Conservation (phyloP, 1,140 invertebrate genomes). For the Drosophila truncata region DNA sequence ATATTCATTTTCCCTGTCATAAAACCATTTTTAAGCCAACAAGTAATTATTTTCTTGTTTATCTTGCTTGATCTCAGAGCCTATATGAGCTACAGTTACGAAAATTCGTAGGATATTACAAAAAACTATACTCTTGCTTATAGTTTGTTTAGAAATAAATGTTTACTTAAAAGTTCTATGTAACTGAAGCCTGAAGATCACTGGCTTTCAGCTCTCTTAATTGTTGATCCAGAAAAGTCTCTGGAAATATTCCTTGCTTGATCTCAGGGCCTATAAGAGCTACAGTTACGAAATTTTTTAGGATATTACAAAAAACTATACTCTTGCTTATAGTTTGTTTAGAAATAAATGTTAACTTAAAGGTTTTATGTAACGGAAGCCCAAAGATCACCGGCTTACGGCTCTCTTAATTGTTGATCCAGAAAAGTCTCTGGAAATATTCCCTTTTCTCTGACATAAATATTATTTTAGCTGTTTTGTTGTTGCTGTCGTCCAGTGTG, state of each 20-base stretch:
- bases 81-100: background rate
- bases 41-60: background rate
- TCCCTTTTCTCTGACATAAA: background rate
- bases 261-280: background rate
- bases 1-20: too few relatives aligned
- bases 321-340: background rate
- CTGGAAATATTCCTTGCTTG: too few relatives aligned
- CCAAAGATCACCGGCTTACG: background rate
- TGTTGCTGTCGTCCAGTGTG: background rate
- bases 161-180: background rate
- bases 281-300: background rate
- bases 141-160: background rate
- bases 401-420: background rate
- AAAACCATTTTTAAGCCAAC: background rate
- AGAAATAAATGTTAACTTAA: background rate
- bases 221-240: background rate
- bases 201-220: background rate
- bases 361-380: background rate
- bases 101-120: background rate
- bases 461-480: slow-evolving; percentile 8
- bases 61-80: background rate
- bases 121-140: background rate
- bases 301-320: background rate
- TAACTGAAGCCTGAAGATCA: background rate
- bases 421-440: too few relatives aligned